Conservation (phyloP, 1,140 invertebrate species). For the Drosophila simulans region DNA sequence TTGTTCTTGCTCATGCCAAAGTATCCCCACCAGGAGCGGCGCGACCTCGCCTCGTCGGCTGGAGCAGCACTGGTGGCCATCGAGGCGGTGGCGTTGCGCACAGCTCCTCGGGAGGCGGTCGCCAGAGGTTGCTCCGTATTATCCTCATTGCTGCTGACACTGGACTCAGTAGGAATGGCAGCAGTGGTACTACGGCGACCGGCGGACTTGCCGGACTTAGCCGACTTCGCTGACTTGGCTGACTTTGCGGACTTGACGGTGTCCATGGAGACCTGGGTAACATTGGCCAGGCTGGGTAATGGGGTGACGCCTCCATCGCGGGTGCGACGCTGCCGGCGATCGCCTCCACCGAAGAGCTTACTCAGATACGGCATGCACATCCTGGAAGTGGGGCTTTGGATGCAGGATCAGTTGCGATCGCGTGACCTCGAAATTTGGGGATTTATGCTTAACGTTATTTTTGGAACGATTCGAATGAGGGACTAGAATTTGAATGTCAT, state of each 20-base stretch:
- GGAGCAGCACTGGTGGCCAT: neutral
- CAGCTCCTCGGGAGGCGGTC: neutral
- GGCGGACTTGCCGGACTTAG: constrained; percentile 1
- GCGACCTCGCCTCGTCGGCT: neutral
- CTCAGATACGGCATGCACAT: constrained; percentile 58
- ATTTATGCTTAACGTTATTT: neutral
- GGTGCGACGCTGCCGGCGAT: constrained; percentile 21
- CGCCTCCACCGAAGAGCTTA: constrained; percentile 34
- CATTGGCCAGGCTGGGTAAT: constrained; percentile 20
- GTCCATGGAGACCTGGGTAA: constrained; percentile 5
- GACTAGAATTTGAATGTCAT: neutral
- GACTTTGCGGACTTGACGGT: constrained; percentile 20
- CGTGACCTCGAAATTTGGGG: neutral
- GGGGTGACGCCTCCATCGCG: constrained; percentile 15
- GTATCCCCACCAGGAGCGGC: constrained; percentile 51
- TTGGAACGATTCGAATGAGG: neutral
- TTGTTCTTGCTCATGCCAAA: constrained; percentile 49
- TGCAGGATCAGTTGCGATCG: neutral
- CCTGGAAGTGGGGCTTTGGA: neutral
- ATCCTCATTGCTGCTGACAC: neutral
- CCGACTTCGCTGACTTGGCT: constrained; percentile 3
- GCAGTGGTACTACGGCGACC: neutral
- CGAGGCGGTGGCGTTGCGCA: neutral
- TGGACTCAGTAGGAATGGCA: neutral
- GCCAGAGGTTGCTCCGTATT: neutral